phyloP scores from a whole-genome alignment of 2,888 invertebrate species.

The Trachelus iudaicus region DNA sequence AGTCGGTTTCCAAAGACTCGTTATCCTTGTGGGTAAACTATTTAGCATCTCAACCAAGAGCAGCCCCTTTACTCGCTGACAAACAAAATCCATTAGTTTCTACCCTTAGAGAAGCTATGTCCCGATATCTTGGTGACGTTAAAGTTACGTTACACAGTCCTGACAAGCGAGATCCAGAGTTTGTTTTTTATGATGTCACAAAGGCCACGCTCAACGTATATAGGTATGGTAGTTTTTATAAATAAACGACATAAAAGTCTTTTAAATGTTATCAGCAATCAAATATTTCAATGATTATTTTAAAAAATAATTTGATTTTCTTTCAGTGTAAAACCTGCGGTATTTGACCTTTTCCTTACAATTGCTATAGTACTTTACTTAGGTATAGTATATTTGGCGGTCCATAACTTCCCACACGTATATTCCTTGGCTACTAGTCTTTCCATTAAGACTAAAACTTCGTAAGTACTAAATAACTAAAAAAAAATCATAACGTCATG shows the following conservation, averaged over 20 bases:
- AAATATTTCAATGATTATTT: neutral
- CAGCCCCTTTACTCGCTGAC: constrained; percentile 77
- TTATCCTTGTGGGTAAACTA: constrained; percentile 82
- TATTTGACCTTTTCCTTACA: constrained; percentile 96
- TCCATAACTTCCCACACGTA: constrained; percentile 77
- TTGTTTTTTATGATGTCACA: constrained; percentile 88
- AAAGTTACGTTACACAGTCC: constrained; percentile 75
- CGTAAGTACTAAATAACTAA: constrained; percentile 36
- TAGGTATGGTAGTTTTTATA: constrained; percentile 69
- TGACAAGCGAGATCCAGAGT: constrained; percentile 92
- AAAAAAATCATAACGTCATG: neutral
- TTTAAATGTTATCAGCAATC: constrained; percentile 5
- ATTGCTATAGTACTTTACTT: constrained; percentile 87
- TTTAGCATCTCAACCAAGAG: constrained; percentile 78
- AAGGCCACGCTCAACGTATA: constrained; percentile 86
- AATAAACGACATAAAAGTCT: neutral
- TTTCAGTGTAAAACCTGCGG: constrained; percentile 95
- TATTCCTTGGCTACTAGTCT: constrained; percentile 70
- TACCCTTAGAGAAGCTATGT: constrained; percentile 78
- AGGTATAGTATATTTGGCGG: constrained; percentile 82
- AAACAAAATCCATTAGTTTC: constrained; percentile 76
- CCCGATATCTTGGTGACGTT: constrained; percentile 82
- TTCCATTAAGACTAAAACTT: constrained; percentile 52
- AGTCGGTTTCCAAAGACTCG: constrained; percentile 81
- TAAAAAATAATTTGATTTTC: constrained; percentile 35